These are phyloP conservation scores for Stegostoma tigrinum DNA, from an alignment of 2,113 vertebrate species.

Conservation along the genomic window DNA sequence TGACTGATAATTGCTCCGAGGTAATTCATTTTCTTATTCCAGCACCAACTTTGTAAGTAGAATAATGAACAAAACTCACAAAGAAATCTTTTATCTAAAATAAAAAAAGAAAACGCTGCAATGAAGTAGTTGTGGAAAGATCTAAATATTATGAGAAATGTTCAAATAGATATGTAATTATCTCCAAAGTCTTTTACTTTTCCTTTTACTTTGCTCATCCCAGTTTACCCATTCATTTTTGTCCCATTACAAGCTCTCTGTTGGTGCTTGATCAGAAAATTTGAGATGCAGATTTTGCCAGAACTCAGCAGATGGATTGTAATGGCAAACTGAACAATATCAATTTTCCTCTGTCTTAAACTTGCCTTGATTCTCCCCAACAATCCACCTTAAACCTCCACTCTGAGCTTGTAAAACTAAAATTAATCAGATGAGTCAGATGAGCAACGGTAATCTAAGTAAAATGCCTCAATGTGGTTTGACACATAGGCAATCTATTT, in stretches of 20 bases:
- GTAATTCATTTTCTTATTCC: constrained; percentile 88
- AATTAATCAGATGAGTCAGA: background rate
- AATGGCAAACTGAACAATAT: background rate
- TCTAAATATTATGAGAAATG: constrained; percentile 21
- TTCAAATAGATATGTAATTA: constrained; percentile 8
- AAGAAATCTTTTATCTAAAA: background rate
- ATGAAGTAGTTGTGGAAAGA: background rate
- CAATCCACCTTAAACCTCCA: background rate
- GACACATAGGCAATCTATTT: background rate
- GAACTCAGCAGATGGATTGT: background rate
- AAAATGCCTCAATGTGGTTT: background rate
- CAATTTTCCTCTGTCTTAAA: background rate
- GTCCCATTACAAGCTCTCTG: background rate
- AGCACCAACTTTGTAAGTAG: constrained; percentile 50
- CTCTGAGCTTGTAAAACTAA: background rate
- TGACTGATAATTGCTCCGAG: constrained; percentile 78
- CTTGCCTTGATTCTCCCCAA: background rate
- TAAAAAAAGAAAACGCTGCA: background rate
- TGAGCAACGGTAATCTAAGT: background rate
- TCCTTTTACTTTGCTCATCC: background rate
- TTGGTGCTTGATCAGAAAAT: too few species aligned
- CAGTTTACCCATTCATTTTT: background rate
- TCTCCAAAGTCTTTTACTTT: background rate
- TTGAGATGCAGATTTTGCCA: background rate
- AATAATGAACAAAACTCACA: constrained; percentile 5